Base-by-base conservation (phyloP, 2,113 vertebrate genomes). In the Aythya baeri region DNA sequence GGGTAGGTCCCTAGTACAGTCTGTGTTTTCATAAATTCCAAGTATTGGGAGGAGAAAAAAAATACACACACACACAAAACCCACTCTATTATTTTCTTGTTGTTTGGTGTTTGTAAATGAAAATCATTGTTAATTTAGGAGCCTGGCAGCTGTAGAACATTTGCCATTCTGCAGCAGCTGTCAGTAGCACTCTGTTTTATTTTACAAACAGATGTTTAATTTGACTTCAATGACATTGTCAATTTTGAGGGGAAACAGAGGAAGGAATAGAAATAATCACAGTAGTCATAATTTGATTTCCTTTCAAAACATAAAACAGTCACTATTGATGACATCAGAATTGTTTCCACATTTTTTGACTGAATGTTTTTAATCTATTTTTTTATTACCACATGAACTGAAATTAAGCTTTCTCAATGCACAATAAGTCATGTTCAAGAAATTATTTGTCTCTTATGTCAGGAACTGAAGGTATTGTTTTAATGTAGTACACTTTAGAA, bases 161-260 rank as follows among this genome's bases (percentile, higher is more conserved):
- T 97, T 97, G 85, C 95, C 93, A 88, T 97, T 97, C 17, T 1
- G 89, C 91, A 96, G 90, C 98, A 98, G 97, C 98, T 98, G 97
- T 97, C 98, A 97, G 91, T 72, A 89, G 91, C 83, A 86, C 87
- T 95, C 91, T 32, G 74, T 95, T 96, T 98, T 98, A 92, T 97
- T 98, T 97, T 97, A 96, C 88, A 98, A 98, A 96, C 98, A 98
- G 97, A 98, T 98, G 98, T 98, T 98, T 98, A 97, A 98, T 98
- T 97, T 97, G 92, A 98, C 96, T 98, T 97, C 79, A 68, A 80
- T 92, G 88, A 74, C 89, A 85, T 89, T 97, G 96, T 97, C 97
- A 95, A 50, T 94, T 97, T 95, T 97, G 59, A 97, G 86, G 89
- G 83, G 78, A 95, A 97, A 93, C 86, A 93, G 89, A 89, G 67